A percentile compares a stretch with the other conserved stretches of the same genome.
These are phyloP conservation scores for Drosophila nigricruria DNA, from an alignment of 2,888 invertebrate genomes.

Conservation along the genomic window DNA sequence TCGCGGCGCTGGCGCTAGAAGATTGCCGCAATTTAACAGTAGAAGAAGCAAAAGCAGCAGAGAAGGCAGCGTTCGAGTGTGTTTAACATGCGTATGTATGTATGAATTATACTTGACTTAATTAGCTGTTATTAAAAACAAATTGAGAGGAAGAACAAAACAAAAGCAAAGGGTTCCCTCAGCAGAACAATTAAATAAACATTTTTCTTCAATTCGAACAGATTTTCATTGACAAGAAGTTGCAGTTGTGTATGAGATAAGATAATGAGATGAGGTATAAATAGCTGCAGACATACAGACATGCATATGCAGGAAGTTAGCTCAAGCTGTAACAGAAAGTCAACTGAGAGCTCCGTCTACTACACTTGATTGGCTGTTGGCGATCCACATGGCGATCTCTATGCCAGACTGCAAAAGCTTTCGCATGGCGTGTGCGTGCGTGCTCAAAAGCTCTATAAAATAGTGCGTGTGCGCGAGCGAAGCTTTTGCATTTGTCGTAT, in stretches of 20 bases:
- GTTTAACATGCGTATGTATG: constrained; percentile 57
- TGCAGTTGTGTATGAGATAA: background rate
- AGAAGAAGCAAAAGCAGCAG: background rate
- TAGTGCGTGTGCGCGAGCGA: constrained; percentile 45
- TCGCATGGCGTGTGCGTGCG: constrained; percentile 8
- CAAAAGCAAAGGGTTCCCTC: constrained; percentile 42
- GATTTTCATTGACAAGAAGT: constrained; percentile 17
- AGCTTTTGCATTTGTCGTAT: constrained; percentile 42
- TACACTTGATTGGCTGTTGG: background rate
- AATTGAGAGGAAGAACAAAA: constrained; percentile 55
- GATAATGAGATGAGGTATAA: constrained; percentile 1
- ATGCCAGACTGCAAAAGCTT: constrained; percentile 47
- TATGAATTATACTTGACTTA: constrained; percentile 70
- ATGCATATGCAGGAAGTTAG: background rate
- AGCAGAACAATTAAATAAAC: constrained; percentile 67
- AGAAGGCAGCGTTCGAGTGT: constrained; percentile 21
- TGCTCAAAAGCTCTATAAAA: constrained; percentile 54
- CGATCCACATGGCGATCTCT: constrained; percentile 41
- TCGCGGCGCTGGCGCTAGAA: constrained; percentile 49
- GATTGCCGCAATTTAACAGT: constrained; percentile 66
- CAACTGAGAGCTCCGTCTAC: background rate
- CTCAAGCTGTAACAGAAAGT: background rate
- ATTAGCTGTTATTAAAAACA: constrained; percentile 77
- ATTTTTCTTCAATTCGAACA: constrained; percentile 55
- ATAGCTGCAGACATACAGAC: background rate